These are phyloP conservation scores for Venusia cambrica DNA, from an alignment of 2,888 invertebrate species.

Conservation along the genomic window DNA sequence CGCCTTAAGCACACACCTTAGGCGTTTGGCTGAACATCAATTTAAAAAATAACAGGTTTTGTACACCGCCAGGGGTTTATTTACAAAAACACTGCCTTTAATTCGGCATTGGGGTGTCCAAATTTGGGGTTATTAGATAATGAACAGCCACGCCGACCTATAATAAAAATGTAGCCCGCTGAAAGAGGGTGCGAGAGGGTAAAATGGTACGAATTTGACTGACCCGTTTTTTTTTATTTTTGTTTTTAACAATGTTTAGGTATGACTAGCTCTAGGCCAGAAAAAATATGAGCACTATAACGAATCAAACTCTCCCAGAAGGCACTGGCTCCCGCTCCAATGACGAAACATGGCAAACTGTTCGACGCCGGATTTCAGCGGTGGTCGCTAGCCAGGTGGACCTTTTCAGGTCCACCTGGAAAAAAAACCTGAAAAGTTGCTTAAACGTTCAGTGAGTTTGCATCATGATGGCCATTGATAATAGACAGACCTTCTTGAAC, in stretches of 20 bases:
- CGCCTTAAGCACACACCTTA: conserved; percentile 12
- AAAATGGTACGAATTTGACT: conserved; percentile 5
- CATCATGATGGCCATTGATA: too few relatives aligned
- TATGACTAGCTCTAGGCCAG: too few relatives aligned
- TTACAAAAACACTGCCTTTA: conserved; percentile 69
- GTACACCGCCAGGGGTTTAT: conserved; percentile 57
- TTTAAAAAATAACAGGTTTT: conserved; percentile 44
- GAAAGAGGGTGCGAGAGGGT: conserved; percentile 20
- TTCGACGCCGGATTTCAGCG: too few relatives aligned
- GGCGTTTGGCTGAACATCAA: conserved; percentile 19
- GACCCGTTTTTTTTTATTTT: conserved; percentile 1
- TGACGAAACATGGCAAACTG: too few relatives aligned
- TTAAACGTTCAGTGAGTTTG: too few relatives aligned
- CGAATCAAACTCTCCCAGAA: too few relatives aligned
- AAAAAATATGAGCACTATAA: too few relatives aligned
- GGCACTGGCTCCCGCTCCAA: too few relatives aligned
- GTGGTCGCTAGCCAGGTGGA: too few relatives aligned
- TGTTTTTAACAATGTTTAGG: conserved; percentile 9
- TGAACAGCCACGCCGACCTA: conserved; percentile 55
- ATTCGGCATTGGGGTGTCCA: conserved; percentile 64
- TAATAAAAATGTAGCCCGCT: conserved; percentile 27
- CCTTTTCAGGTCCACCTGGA: too few relatives aligned
- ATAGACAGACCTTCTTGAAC: too few relatives aligned
- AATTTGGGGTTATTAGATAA: conserved; percentile 72
- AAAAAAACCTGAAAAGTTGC: too few relatives aligned